Conservation (phyloP, 2,888 invertebrate genomes). For the Parthenolecanium corni region DNA sequence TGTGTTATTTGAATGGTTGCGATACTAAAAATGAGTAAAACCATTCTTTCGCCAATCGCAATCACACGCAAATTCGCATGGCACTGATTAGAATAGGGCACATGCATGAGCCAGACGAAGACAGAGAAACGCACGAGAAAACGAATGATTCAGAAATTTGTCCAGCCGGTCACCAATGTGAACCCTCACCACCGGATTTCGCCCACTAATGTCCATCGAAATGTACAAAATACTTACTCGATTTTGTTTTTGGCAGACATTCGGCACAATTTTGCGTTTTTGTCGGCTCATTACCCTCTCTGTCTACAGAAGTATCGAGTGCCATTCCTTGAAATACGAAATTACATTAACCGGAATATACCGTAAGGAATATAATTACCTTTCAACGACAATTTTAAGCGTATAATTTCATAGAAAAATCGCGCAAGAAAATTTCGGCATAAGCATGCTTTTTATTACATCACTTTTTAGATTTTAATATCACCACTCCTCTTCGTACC, state of each 20-base stretch:
- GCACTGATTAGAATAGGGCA: no score
- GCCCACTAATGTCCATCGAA: no score
- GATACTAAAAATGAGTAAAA: no score
- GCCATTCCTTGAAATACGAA: slow-evolving; percentile 13
- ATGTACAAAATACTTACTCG: slow-evolving; percentile 5
- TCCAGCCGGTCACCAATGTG: no score
- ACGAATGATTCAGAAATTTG: no score
- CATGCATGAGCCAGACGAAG: no score
- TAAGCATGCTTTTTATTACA: slow-evolving; percentile 24
- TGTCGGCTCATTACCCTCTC: not conserved
- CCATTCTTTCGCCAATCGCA: no score
- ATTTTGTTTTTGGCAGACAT: slow-evolving; percentile 4
- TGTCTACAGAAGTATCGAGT: slow-evolving; percentile 9
- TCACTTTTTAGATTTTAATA: not conserved
- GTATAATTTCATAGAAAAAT: not conserved
- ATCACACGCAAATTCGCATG: no score
- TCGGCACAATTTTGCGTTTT: slow-evolving; percentile 3
- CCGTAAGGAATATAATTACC: no score
- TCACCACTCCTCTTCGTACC: not conserved
- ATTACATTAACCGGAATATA: not conserved
- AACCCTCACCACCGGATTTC: no score
- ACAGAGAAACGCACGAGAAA: no score
- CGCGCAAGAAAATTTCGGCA: slow-evolving; percentile 2
- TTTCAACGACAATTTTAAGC: not conserved
- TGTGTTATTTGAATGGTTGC: no score